A percentile compares a stretch with the other conserved stretches of the same genome.
Conservation (phyloP, 1,140 invertebrate genomes). For the Sesamia nonagrioides region DNA sequence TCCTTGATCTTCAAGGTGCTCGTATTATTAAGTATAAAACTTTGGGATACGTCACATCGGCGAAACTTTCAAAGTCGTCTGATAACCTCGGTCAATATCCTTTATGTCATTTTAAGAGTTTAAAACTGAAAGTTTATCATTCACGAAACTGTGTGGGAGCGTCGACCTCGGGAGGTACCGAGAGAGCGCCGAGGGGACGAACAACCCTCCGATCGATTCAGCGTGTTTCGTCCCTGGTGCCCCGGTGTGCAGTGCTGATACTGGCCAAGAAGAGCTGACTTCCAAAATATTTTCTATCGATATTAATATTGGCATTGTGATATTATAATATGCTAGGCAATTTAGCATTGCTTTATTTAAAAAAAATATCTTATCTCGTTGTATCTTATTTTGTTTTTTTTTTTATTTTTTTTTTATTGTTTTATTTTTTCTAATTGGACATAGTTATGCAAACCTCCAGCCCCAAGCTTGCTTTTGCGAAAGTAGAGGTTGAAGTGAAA, state of each 20-base stretch:
- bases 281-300: not conserved
- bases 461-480: too few relatives aligned
- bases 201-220: constrained; percentile 68
- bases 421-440: too few relatives aligned
- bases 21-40: not conserved
- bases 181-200: constrained; percentile 37
- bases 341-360: too few relatives aligned
- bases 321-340: too few relatives aligned
- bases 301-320: too few relatives aligned
- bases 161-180: not conserved
- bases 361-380: too few relatives aligned
- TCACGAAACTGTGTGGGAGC: constrained; percentile 45
- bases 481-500: too few relatives aligned
- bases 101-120: constrained; percentile 50
- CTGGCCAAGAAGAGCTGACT: not conserved
- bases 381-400: too few relatives aligned
- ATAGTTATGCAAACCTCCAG: too few relatives aligned
- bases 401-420: too few relatives aligned
- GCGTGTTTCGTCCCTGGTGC: constrained; percentile 29
- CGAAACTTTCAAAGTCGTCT: constrained; percentile 62
- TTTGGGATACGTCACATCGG: constrained; percentile 14
- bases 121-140: constrained; percentile 37
- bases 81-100: constrained; percentile 65
- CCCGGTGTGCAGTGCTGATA: constrained; percentile 1
- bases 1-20: not conserved